phyloP scores from a whole-genome alignment of 1,140 invertebrate species.

The Cylas formicarius region DNA sequence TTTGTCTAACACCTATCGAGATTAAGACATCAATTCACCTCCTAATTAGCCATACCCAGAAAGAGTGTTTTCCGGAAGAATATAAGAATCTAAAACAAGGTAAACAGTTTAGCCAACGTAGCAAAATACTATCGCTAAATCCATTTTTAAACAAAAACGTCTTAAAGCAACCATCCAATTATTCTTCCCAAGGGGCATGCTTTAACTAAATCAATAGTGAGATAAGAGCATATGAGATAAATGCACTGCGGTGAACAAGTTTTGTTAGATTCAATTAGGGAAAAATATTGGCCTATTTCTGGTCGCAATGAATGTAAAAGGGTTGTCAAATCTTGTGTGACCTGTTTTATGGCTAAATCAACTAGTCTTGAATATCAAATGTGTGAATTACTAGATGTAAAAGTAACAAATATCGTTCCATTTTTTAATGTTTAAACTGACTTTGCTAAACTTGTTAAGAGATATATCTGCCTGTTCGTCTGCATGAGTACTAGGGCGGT shows the following conservation, averaged over 20 bases:
- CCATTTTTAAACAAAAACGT: constrained; percentile 26
- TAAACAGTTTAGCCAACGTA: constrained; percentile 4
- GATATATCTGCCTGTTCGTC: constrained; percentile 13
- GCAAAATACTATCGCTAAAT: constrained; percentile 14
- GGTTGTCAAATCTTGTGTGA: constrained; percentile 7
- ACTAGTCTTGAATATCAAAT: constrained; percentile 8
- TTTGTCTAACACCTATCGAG: constrained; percentile 3
- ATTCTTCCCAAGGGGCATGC: constrained; percentile 18
- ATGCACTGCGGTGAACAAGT: constrained; percentile 32
- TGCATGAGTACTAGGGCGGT: constrained; percentile 31
- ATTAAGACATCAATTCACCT: background rate
- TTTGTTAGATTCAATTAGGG: constrained; percentile 19
- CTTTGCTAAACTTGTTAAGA: constrained; percentile 16
- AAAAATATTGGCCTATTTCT: constrained; percentile 22
- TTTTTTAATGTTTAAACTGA: constrained; percentile 23
- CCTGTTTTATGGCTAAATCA: constrained; percentile 17
- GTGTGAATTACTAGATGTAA: constrained; percentile 5
- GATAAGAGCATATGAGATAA: constrained; percentile 22
- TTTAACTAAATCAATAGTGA: constrained; percentile 20
- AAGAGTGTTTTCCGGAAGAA: constrained; percentile 14
- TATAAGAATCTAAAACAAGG: constrained; percentile 11
- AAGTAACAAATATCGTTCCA: constrained; percentile 15
- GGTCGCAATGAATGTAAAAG: constrained; percentile 14
- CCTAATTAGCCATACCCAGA: constrained; percentile 15
- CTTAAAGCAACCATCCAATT: constrained; percentile 25